phyloP scores from a whole-genome alignment of 2,113 vertebrate genomes.

The Psephotus haematonotus region DNA sequence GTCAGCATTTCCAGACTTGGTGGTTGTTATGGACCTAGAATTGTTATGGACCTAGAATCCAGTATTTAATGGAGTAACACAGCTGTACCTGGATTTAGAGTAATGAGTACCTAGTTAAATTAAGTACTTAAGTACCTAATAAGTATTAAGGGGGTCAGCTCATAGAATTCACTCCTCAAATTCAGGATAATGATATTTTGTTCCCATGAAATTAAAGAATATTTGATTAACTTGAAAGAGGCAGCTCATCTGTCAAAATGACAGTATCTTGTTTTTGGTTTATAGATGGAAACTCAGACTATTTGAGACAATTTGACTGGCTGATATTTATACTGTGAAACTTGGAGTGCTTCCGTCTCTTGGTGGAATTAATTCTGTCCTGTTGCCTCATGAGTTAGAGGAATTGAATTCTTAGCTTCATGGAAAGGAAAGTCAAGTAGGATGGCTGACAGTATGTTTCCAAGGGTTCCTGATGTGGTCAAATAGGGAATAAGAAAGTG shows the following conservation, averaged over 20 bases:
- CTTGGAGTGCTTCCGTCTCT: background rate
- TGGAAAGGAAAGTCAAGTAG: background rate
- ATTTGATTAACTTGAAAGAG: background rate
- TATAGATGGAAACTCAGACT: background rate
- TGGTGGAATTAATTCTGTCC: background rate
- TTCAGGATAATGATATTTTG: background rate
- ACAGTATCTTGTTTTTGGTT: background rate
- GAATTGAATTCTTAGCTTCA: background rate
- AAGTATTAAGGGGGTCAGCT: background rate
- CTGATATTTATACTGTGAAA: background rate
- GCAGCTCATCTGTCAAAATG: background rate
- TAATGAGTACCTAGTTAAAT: background rate
- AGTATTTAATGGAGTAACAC: background rate
- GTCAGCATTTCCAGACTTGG: background rate
- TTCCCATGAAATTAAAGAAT: background rate
- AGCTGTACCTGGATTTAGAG: background rate
- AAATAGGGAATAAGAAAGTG: background rate
- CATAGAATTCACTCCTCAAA: background rate
- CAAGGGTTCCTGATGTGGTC: background rate
- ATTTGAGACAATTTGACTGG: background rate
- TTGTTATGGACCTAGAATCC: background rate
- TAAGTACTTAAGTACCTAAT: background rate
- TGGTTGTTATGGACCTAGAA: background rate
- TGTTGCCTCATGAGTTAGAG: background rate
- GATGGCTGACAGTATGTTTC: background rate